These are phyloP conservation scores for Anoplopoma fimbria DNA, from an alignment of 2,113 vertebrate species.

Conservation along the genomic window DNA sequence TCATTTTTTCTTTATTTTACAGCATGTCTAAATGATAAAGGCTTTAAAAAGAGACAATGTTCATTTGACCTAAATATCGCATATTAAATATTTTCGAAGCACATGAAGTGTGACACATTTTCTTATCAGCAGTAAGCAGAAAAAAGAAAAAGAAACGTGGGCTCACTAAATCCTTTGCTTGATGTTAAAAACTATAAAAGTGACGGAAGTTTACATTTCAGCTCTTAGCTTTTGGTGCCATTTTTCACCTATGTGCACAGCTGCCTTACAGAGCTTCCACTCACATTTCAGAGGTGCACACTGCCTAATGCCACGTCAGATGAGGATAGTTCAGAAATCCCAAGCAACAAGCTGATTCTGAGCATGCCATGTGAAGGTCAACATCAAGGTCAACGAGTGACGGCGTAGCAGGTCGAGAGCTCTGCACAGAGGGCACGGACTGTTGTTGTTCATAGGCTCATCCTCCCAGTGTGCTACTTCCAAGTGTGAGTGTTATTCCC, in stretches of 20 bases:
- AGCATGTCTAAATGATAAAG: background rate
- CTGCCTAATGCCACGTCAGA: constrained; percentile 21
- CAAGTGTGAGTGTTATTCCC: constrained; percentile 70
- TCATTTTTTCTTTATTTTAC: background rate
- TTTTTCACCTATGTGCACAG: background rate
- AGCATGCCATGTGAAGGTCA: constrained; percentile 30
- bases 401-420: background rate
- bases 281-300: constrained; percentile 13
- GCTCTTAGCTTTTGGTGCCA: no score
- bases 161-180: background rate
- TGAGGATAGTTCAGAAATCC: constrained; percentile 14
- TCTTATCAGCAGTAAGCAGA: background rate
- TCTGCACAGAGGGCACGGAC: background rate
- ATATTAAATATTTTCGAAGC: background rate
- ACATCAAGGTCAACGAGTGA: constrained; percentile 32
- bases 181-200: no score
- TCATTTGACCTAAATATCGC: background rate
- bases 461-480: constrained; percentile 42
- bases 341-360: constrained; percentile 16
- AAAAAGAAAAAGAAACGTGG: background rate
- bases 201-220: no score
- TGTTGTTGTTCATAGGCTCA: constrained; percentile 23
- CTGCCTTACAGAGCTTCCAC: constrained; percentile 2
- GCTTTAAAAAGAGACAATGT: background rate
- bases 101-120: background rate